Base-by-base conservation (phyloP, 2,888 invertebrate genomes). In the Athalia circularis region DNA sequence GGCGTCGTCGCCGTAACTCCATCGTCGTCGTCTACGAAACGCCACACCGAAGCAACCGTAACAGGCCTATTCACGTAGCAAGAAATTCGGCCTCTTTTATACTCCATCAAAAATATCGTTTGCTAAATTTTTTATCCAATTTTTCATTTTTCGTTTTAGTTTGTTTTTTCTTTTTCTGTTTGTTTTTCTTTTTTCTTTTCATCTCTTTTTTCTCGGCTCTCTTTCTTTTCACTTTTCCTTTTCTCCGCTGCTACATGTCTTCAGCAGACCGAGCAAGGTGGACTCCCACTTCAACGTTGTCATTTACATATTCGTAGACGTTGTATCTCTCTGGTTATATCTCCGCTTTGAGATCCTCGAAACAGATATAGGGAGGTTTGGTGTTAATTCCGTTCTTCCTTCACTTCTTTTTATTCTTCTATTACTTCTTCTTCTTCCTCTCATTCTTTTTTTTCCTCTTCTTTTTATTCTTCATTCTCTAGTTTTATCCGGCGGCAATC, bases 1-100 rank as follows among this genome's bases (percentile, higher is more conserved):
- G 29, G 29, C 29, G 13, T 43, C n/a, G 48, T n/a, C 65, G 43
- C 80, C 77, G 77, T 77, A 74, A 77, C 74, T 77, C 79, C 59
- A 65, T 68, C 70, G 65, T 80, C 80, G 65, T 79, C 80, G 75
- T 77, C 79, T 80, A 82, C 82, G 82, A 81, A 81, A 80, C 80
- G 29, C 29, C 29, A 29, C 29, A 29, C 29, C 29, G 3, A 45
- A 72, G 57, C 9, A 57, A 57, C 1, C n/a, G 8, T 43, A 59
- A 59, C 29, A 29, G 29, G 2, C 29, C 29, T 29, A 29, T 29
- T 29, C 29, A 29, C 29, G 29, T 29, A 29, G 29, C 29, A 29
- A 29, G 29, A 29, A 29, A 29, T 29, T 29, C 29, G 29, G 29
- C 29, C 2, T 29, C 29, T 29, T 29, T 29, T 29, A 29, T 29